Percentiles rank a stretch among this genome's conserved stretches.
These are phyloP conservation scores for Selenia dentaria DNA, from an alignment of 2,888 invertebrate genomes.

Conservation along the genomic window DNA sequence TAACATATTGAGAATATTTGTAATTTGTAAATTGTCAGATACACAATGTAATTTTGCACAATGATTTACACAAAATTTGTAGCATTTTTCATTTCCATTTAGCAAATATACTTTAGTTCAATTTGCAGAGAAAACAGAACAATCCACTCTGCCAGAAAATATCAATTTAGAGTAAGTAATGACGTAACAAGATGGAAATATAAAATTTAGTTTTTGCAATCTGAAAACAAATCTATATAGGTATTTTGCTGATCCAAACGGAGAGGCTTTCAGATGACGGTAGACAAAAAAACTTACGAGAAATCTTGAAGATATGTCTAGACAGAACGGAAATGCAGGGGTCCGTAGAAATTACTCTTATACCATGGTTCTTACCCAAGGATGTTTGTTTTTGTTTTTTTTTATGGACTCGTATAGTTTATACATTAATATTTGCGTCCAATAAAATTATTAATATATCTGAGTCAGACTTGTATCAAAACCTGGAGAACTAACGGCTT, in stretches of 20 bases:
- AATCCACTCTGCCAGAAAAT: conserved; percentile 14
- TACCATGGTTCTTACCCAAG: no score
- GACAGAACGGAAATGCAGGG: conserved; percentile 26
- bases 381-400: no score
- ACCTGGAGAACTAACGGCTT: no score
- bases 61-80: no score
- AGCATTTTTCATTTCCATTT: not conserved
- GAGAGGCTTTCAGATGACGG: conserved; percentile 42
- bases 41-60: no score
- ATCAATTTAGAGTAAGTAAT: conserved; percentile 28
- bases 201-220: conserved; percentile 48
- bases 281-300: conserved; percentile 46
- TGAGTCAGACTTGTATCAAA: no score
- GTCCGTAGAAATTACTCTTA: no score
- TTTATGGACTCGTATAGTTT: no score
- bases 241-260: conserved; percentile 38
- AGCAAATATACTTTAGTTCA: not conserved
- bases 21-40: no score
- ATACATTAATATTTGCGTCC: no score
- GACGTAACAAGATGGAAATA: conserved; percentile 47
- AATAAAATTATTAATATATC: no score
- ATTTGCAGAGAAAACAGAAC: conserved; percentile 3
- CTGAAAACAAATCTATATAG: conserved; percentile 44
- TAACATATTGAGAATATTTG: no score
- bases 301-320: conserved; percentile 34